A percentile compares a stretch with the other conserved stretches of the same genome.
These are phyloP conservation scores for Cybosia mesomella DNA, from an alignment of 2,888 invertebrate genomes.

Conservation along the genomic window DNA sequence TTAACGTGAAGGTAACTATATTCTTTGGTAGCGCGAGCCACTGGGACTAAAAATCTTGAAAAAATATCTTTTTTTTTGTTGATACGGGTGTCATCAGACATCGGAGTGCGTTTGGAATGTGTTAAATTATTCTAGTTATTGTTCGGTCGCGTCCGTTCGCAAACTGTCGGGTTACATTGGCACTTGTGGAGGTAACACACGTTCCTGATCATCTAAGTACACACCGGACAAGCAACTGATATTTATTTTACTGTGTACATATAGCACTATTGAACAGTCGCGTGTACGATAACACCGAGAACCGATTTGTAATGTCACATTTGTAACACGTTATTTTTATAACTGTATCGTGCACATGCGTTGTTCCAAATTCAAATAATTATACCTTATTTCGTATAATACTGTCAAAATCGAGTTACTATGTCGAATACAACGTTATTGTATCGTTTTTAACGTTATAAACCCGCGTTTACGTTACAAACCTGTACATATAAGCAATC, in stretches of 20 bases:
- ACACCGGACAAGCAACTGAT: slow-evolving; percentile 37
- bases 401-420: background rate
- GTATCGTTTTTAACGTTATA: slow-evolving; percentile 11
- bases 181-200: slow-evolving; percentile 76
- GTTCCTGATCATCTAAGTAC: slow-evolving; percentile 36
- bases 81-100: slow-evolving; percentile 56
- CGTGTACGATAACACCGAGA: slow-evolving; percentile 25
- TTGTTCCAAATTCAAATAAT: background rate
- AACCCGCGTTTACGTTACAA: slow-evolving; percentile 21
- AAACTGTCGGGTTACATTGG: slow-evolving; percentile 65
- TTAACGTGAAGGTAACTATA: slow-evolving; percentile 84
- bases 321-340: slow-evolving; percentile 20
- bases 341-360: slow-evolving; percentile 8
- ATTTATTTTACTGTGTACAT: slow-evolving; percentile 28
- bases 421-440: slow-evolving; percentile 10
- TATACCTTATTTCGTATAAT: background rate
- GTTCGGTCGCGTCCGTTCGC: slow-evolving; percentile 67
- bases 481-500: slow-evolving; percentile 37
- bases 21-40: slow-evolving; percentile 85
- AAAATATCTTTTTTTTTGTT: slow-evolving; percentile 59
- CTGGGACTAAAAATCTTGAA: slow-evolving; percentile 63
- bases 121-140: slow-evolving; percentile 72
- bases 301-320: slow-evolving; percentile 36
- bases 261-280: slow-evolving; percentile 30
- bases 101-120: slow-evolving; percentile 68